Percentiles rank a stretch among this genome's conserved stretches.
Conservation (phyloP, 2,888 invertebrate genomes). For the Ophion obscuratus region DNA sequence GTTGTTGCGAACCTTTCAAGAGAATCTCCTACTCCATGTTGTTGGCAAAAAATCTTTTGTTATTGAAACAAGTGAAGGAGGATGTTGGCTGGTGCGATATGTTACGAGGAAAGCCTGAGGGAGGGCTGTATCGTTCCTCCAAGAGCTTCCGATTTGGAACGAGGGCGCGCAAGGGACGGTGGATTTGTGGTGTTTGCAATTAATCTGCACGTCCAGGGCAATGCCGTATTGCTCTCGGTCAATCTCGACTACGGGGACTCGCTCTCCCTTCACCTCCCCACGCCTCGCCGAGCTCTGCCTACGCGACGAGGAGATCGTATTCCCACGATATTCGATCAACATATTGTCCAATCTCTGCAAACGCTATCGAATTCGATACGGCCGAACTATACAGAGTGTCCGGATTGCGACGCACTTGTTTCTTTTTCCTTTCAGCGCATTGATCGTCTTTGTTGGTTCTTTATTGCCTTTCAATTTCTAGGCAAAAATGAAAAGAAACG, state of each 20-base stretch:
- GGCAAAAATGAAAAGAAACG: too few species aligned
- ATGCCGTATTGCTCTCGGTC: constrained; percentile 13
- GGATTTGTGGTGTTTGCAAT: constrained; percentile 51
- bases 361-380: constrained; percentile 41
- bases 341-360: constrained; percentile 51
- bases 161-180: constrained; percentile 14
- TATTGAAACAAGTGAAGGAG: too few species aligned
- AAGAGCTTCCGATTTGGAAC: not conserved
- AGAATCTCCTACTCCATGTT: too few species aligned
- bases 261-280: not conserved
- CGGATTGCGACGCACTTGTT: not conserved
- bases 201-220: constrained; percentile 54
- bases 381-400: not conserved
- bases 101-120: too few species aligned
- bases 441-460: not conserved
- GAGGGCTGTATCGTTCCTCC: not conserved
- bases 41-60: too few species aligned
- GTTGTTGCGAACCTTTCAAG: too few species aligned
- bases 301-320: constrained; percentile 40
- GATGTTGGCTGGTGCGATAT: too few species aligned
- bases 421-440: not conserved
- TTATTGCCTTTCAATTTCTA: too few species aligned
- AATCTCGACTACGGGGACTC: constrained; percentile 14
- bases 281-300: not conserved
- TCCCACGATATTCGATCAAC: constrained; percentile 58